Evolutionary conservation across 2,888 invertebrate genomes (phyloP).

Genomic region (Anthrax anthrax): DNA sequence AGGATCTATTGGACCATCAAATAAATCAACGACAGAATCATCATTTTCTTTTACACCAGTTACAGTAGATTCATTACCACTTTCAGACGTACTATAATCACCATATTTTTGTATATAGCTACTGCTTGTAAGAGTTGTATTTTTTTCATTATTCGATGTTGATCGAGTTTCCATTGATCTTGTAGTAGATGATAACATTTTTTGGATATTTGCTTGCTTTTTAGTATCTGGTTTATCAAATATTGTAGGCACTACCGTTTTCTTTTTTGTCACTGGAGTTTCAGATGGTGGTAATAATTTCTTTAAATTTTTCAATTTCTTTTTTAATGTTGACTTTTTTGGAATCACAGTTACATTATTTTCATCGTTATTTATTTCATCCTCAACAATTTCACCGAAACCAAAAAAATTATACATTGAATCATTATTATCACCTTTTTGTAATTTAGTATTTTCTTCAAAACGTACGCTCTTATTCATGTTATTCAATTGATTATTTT

Average conservation of each 20-base stretch:
- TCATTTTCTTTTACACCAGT: not conserved
- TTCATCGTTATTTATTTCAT: not conserved
- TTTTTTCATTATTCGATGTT: too few relatives aligned
- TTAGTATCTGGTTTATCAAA: too few relatives aligned
- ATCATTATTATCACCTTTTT: not conserved
- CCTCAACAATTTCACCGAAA: not conserved
- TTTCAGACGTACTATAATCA: not conserved
- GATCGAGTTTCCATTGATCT: too few relatives aligned
- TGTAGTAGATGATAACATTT: not conserved
- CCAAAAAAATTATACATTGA: not conserved
- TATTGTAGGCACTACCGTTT: too few relatives aligned
- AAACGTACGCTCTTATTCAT: too few relatives aligned
- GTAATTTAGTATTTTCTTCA: too few relatives aligned
- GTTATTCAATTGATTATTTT: too few relatives aligned
- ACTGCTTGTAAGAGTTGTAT: not conserved
- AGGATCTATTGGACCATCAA: conserved; percentile 21
- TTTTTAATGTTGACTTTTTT: not conserved
- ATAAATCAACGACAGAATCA: conserved; percentile 16
- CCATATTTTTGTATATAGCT: not conserved
- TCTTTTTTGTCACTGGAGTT: not conserved
- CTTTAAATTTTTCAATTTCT: not conserved
- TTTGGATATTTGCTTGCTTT: not conserved
- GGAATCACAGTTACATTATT: not conserved
- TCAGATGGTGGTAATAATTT: not conserved
- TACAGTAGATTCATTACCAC: not conserved